Base-by-base conservation (phyloP, 2,888 invertebrate genomes). In the Phyllotreta cruciferae region DNA sequence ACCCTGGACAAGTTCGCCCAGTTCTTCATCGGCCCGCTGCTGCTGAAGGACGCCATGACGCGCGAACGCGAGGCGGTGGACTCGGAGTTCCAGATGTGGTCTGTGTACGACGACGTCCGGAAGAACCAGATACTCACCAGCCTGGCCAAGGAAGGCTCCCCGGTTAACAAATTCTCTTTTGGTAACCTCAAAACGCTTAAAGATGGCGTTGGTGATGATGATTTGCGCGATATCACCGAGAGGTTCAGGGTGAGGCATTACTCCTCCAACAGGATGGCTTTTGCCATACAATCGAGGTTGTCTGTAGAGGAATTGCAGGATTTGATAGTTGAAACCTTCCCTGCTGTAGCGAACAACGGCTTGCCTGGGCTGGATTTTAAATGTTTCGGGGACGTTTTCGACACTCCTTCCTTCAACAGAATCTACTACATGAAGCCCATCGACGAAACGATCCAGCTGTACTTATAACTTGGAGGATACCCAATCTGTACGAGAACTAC, bases 31-130 rank as follows among this genome's bases (percentile, higher is more conserved):
- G 85, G 87, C 39, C 96, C 96, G 0, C 83, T 96, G 47, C 90
- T 96, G 90, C 88, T 87, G 76, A 87, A 90, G 74, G 91, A 92
- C 66, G 89, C 93, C 0, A 93, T 96, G 86, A 88, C 91, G 64
- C 84, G 95, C 41, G 96, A 96, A 80, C 83, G 94, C 41, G 90
- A 93, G 79, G 90, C 94, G 0, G 91, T 96, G 1, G 94, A 96
- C 77, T 94, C 93, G 56, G 95, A 96, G 80, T 96, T 94, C 80
- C 90, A 92, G 73, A 90, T 92, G 82, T 89, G 90, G 1, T 76
- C 89, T 1, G 89, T 90, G 1, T 89, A 88, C 2, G 94, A 95
- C 76, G 83, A 85, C 11, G 87, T 87, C 67, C 86, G 94, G 60
- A 88, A 88, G 56, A 90, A 92, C 77, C 93, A 94, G 81, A 76